Conservation (phyloP, 2,797 vertebrate species). For the Crenichthys baileyi region DNA sequence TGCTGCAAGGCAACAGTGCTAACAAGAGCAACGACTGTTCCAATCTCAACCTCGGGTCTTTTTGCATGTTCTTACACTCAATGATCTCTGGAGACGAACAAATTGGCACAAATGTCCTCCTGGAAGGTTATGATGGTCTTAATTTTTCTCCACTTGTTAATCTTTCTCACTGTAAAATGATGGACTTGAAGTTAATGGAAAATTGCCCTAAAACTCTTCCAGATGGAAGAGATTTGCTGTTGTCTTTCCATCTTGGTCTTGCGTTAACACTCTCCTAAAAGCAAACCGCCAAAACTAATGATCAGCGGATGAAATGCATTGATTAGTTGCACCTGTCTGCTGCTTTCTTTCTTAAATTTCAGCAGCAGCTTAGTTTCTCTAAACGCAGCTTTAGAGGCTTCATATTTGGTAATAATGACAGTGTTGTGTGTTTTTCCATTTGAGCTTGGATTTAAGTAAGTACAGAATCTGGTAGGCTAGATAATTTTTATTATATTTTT, state of each 20-base stretch:
- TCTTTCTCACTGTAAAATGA: neutral
- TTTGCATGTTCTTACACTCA: neutral
- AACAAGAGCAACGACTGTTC: neutral
- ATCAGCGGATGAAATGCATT: neutral
- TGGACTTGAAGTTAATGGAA: neutral
- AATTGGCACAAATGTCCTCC: neutral
- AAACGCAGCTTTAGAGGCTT: neutral
- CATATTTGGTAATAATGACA: neutral
- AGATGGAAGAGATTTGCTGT: neutral
- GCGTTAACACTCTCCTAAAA: no score
- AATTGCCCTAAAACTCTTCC: neutral
- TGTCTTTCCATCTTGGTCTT: neutral
- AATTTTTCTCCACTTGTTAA: neutral
- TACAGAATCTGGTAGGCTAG: neutral
- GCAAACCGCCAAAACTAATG: neutral
- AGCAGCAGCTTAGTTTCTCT: neutral
- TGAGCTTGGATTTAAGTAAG: neutral
- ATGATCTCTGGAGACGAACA: neutral
- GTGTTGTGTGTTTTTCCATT: neutral
- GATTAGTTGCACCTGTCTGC: no score
- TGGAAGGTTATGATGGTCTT: neutral
- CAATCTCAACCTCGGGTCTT: neutral
- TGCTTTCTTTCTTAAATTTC: no score
- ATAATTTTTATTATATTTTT: neutral
- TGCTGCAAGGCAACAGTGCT: neutral